Conservation (phyloP, 2,888 invertebrate genomes). For the Dasysyrphus albostriatus region DNA sequence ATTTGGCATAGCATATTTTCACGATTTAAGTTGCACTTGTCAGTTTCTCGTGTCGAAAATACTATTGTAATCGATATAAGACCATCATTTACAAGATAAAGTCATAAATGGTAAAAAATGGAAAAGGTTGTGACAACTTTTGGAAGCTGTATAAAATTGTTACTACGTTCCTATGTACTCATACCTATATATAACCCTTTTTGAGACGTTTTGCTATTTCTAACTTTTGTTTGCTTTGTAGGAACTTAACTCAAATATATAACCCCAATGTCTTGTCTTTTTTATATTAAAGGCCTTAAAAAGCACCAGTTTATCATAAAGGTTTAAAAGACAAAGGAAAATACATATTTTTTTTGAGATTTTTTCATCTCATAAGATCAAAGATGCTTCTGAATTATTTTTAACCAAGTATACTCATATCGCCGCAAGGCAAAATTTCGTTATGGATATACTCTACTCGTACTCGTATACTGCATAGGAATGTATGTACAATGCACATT, state of each 20-base stretch:
- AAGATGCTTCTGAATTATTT: constrained; percentile 34
- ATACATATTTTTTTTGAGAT: not conserved
- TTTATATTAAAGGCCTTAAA: not conserved
- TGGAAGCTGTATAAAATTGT: no score
- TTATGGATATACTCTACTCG: not conserved
- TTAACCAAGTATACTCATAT: constrained; percentile 20
- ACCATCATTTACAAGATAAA: no score
- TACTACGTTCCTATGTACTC: no score
- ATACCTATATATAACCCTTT: not conserved
- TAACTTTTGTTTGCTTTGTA: not conserved
- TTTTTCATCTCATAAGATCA: constrained; percentile 36
- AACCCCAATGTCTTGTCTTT: not conserved
- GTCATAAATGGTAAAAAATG: no score
- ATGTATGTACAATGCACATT: no score
- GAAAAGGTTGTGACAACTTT: no score
- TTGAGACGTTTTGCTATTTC: not conserved
- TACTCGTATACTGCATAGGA: no score
- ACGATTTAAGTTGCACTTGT: no score
- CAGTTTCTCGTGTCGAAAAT: no score
- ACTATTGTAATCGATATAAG: no score
- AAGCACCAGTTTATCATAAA: not conserved
- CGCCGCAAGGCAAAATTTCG: constrained; percentile 32
- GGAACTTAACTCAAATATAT: not conserved
- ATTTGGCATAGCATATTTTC: no score
- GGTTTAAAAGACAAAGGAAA: constrained; percentile 11